Conservation (phyloP, 2,888 invertebrate genomes). For the Nemotelus pantherinus region DNA sequence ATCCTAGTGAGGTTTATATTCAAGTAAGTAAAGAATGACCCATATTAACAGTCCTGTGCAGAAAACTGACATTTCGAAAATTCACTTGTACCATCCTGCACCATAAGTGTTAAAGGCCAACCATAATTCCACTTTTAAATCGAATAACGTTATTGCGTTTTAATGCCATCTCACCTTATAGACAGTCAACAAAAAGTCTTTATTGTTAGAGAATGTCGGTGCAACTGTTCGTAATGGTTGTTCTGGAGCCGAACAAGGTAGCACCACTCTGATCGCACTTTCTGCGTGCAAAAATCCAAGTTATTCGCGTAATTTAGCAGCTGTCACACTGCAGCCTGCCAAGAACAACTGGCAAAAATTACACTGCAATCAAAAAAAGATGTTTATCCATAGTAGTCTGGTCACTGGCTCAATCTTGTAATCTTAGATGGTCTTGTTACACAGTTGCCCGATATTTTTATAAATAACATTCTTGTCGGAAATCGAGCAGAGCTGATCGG, state of each 20-base stretch:
- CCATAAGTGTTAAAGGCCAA: not conserved
- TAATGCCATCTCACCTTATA: not conserved
- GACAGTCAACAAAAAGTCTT: not conserved
- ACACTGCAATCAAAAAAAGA: not conserved
- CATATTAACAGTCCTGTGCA: too few relatives aligned
- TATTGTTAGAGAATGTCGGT: too few relatives aligned
- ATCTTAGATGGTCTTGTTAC: not conserved
- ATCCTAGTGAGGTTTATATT: too few relatives aligned
- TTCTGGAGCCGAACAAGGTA: not conserved
- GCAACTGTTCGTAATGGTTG: not conserved
- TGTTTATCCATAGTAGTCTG: not conserved
- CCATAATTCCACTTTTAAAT: not conserved
- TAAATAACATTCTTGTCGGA: constrained; percentile 3
- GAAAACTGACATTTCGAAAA: too few relatives aligned
- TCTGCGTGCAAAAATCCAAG: constrained; percentile 50
- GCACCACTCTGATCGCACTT: constrained; percentile 40
- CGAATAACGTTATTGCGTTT: constrained; percentile 8
- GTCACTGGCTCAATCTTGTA: not conserved
- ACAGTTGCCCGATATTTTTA: not conserved
- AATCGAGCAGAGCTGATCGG: not conserved
- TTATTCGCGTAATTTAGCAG: constrained; percentile 48
- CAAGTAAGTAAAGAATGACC: too few relatives aligned
- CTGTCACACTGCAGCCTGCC: constrained; percentile 16
- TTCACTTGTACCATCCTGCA: not conserved
- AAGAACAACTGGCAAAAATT: not conserved